A percentile compares a stretch with the other conserved stretches of the same genome.
Evolutionary conservation across 2,113 vertebrate species (phyloP).

Genomic region (Festucalex cinctus): DNA sequence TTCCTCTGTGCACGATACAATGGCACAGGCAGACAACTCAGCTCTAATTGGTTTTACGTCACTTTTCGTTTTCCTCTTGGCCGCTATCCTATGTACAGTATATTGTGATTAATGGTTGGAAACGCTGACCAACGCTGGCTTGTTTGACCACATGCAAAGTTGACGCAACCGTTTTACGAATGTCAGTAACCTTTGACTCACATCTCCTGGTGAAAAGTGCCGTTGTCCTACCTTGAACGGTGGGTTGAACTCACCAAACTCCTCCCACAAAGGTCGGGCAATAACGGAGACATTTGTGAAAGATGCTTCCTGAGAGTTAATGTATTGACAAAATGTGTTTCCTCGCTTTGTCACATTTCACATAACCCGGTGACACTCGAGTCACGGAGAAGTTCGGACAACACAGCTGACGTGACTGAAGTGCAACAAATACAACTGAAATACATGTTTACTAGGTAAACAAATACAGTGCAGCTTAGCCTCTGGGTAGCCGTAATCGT

Average conservation of each 20-base stretch:
- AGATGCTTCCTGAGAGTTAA: conserved; percentile 72
- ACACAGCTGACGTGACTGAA: conserved; percentile 16
- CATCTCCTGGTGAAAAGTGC: conserved; percentile 55
- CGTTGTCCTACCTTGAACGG: conserved; percentile 67
- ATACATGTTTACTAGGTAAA: not conserved
- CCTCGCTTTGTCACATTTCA: conserved; percentile 62
- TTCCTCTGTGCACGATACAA: conserved; percentile 39
- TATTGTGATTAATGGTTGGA: conserved; percentile 20
- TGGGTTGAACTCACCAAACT: conserved; percentile 64
- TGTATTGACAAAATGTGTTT: conserved; percentile 78
- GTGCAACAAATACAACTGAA: not conserved
- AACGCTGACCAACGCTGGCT: conserved; percentile 9
- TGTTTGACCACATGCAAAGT: not conserved
- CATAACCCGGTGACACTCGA: conserved; percentile 46
- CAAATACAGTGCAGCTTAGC: not conserved
- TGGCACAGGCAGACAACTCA: conserved; percentile 8
- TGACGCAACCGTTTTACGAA: conserved; percentile 42
- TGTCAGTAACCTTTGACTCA: conserved; percentile 54
- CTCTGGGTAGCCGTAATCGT: not conserved
- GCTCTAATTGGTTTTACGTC: conserved; percentile 47
- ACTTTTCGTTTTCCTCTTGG: conserved; percentile 33
- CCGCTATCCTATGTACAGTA: conserved; percentile 49
- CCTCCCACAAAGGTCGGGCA: conserved; percentile 63
- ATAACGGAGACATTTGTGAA: conserved; percentile 75
- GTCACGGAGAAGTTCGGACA: conserved; percentile 28